Evolutionary conservation across 1,140 invertebrate genomes (phyloP), one percentile per base, ranked within the genome.

Genomic region (Centruroides sculpturatus): DNA sequence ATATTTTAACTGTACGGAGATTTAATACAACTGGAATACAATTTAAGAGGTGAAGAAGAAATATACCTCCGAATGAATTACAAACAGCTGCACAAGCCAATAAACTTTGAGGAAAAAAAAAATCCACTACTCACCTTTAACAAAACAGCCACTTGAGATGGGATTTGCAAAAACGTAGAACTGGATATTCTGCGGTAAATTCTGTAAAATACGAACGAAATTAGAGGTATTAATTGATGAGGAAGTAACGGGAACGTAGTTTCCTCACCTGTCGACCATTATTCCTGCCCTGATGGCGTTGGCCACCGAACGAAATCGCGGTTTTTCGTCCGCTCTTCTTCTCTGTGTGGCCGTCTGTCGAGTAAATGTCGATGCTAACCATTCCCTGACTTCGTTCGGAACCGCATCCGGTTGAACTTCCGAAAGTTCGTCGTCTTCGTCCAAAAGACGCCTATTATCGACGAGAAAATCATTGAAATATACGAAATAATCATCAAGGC

Each of bases 281-380:
- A 98, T 95, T 34, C 94, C 94, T 2, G 94, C 93, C n/a, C 94
- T 79, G 67, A 98, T 98, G 59, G 93, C 94, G 72, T 98, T 91
- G n/a, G 94, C 94, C 58, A 98, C 94, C 53, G 90, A 92, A 59
- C 90, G 82, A 75, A 97, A 97, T 62, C 76, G 76, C 7, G 79
- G 80, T 65, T 82, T 82, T 54, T 81, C 79, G 61, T 75, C 74
- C 8, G 69, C 61, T 56, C 87, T 71, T 87, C 87, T 72, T 81
- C 83, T 70, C 81, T 80, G 64, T 60, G 64, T 62, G 53, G 70
- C 54, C 81, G 82, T 89, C 72, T 92, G 89, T 64, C 91, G 80
- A 1, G 94, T 98, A 76, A 98, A 98, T 12, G 94, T 98, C 51
- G 92, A 89, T 23, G 93, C 91, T 68, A 98, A 73, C 94, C 94